phyloP scores from a whole-genome alignment of 2,888 invertebrate genomes.

The Phengaris arion region DNA sequence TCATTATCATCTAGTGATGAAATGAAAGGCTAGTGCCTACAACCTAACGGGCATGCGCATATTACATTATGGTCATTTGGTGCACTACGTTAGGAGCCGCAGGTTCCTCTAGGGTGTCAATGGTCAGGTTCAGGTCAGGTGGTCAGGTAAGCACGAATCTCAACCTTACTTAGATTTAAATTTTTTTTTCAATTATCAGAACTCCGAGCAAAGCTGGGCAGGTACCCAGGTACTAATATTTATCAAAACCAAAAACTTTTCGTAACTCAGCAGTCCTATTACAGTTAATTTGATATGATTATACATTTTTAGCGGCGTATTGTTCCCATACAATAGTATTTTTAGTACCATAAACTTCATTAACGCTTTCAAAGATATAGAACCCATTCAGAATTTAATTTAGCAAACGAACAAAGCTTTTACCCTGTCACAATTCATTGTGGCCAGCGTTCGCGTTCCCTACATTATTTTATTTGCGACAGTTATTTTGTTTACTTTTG shows the following conservation, averaged over 20 bases:
- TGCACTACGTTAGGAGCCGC: neutral
- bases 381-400: constrained; percentile 59
- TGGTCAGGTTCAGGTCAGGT: too few relatives aligned
- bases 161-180: neutral
- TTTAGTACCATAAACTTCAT: constrained; percentile 46
- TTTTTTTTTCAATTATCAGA: neutral
- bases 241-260: too few relatives aligned
- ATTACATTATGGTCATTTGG: neutral
- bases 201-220: too few relatives aligned
- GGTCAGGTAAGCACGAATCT: neutral
- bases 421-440: constrained; percentile 63
- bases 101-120: neutral
- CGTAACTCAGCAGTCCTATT: neutral
- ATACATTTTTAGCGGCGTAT: constrained; percentile 13
- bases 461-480: constrained; percentile 54
- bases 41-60: too few relatives aligned
- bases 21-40: too few relatives aligned
- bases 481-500: constrained; percentile 38
- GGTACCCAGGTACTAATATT: too few relatives aligned
- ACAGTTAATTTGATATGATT: neutral
- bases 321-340: constrained; percentile 37
- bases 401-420: constrained; percentile 63
- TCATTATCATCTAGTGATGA: too few relatives aligned
- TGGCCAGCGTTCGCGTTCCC: constrained; percentile 52
- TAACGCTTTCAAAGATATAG: constrained; percentile 49